These are phyloP conservation scores for Meloidogyne floridensis DNA, from an alignment of 1,140 invertebrate genomes.

Conservation along the genomic window DNA sequence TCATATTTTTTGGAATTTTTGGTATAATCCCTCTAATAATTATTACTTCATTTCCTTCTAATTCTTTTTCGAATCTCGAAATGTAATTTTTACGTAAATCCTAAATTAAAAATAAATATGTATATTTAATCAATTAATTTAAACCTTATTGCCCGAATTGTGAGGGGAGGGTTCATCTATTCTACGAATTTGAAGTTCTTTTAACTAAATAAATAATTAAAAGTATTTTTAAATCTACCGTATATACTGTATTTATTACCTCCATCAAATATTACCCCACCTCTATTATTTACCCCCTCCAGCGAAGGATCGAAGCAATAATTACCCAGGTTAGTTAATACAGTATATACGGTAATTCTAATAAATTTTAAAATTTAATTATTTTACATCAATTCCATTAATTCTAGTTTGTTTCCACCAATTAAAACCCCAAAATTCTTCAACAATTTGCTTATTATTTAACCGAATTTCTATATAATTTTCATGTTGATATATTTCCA, in stretches of 20 bases:
- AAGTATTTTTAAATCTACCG: no score
- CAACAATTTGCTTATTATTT: slow-evolving; percentile 1
- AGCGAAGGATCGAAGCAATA: no score
- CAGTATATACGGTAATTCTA: no score
- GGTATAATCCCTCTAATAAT: slow-evolving; percentile 5
- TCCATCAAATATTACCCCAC: no score
- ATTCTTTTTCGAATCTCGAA: background rate
- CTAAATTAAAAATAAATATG: background rate
- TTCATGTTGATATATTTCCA: background rate
- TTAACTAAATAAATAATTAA: background rate
- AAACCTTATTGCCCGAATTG: background rate
- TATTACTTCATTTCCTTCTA: background rate
- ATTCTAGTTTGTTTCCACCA: background rate
- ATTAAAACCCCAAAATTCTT: background rate
- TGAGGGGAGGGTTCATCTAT: background rate
- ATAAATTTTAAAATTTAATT: background rate
- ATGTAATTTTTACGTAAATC: background rate
- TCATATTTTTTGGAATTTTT: background rate
- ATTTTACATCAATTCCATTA: background rate
- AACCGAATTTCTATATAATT: background rate
- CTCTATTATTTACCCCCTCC: no score
- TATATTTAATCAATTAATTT: background rate
- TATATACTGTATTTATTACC: no score
- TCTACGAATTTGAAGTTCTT: background rate
- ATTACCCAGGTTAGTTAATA: no score